Conservation (phyloP, 2,888 invertebrate genomes). For the Proisotoma minuta region DNA sequence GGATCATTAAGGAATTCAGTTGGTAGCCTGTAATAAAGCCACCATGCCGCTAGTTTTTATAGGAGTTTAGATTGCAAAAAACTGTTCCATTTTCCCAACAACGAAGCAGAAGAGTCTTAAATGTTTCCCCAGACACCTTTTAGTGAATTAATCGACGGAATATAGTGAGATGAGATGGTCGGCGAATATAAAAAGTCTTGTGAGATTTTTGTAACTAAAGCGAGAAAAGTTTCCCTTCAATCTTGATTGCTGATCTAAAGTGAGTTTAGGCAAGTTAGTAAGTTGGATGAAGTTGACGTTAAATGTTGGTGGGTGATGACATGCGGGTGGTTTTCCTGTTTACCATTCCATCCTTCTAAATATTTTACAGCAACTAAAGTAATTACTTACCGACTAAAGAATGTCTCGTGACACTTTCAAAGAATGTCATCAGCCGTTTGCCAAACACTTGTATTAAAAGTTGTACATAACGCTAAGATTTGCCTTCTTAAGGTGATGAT, state of each 20-base stretch:
- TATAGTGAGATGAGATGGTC: constrained; percentile 11
- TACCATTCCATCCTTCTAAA: neutral
- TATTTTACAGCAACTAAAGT: no score
- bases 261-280: neutral
- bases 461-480: no score
- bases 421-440: no score
- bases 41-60: neutral
- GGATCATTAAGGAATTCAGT: constrained; percentile 10
- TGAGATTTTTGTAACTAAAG: neutral
- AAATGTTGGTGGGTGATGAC: neutral
- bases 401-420: no score
- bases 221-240: neutral
- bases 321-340: neutral
- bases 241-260: constrained; percentile 2
- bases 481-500: no score
- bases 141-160: constrained; percentile 39
- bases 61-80: neutral
- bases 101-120: neutral
- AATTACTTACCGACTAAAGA: no score
- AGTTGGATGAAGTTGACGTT: neutral
- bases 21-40: constrained; percentile 7
- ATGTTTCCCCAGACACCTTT: constrained; percentile 39
- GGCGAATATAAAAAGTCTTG: neutral
- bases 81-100: neutral
- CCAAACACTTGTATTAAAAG: no score